These are phyloP conservation scores for Myiozetetes cayanensis DNA, from an alignment of 2,113 vertebrate genomes.

Conservation along the genomic window DNA sequence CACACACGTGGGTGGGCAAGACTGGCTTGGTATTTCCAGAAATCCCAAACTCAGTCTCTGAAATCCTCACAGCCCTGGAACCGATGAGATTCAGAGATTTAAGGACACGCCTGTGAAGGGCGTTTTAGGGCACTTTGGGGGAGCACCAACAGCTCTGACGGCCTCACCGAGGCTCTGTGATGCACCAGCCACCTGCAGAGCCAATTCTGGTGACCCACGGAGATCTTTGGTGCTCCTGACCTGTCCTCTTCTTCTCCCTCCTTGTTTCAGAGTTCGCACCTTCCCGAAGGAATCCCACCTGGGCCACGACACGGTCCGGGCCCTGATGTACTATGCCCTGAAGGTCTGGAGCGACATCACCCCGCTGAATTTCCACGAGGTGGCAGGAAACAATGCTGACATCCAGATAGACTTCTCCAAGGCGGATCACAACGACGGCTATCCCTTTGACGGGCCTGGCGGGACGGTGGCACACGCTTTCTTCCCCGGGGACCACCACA, in stretches of 20 bases:
- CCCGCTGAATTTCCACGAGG: conserved; percentile 94
- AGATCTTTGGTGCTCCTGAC: neutral
- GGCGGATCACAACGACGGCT: conserved; percentile 88
- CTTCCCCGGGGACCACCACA: conserved; percentile 88
- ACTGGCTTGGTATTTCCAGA: neutral
- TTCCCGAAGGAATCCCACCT: conserved; percentile 89
- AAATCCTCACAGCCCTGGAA: neutral
- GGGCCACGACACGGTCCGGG: conserved; percentile 90
- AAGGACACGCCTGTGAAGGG: too few relatives aligned
- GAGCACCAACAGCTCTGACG: neutral
- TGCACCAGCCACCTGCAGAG: neutral
- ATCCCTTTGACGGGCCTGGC: conserved; percentile 93
- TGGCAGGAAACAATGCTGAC: conserved; percentile 88
- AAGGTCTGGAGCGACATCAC: conserved; percentile 98
- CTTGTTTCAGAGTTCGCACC: conserved; percentile 82
- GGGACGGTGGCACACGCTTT: conserved; percentile 95
- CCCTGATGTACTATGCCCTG: conserved; percentile 94
- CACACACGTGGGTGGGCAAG: rapidly evolving
- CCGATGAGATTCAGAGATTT: neutral
- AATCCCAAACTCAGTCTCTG: neutral
- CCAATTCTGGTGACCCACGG: neutral
- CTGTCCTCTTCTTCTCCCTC: neutral
- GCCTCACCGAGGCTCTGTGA: neutral
- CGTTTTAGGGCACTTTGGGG: neutral
- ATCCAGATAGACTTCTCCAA: conserved; percentile 97